These are phyloP conservation scores for Trichechus manatus DNA, from an alignment of 2,113 vertebrate genomes.

Conservation along the genomic window DNA sequence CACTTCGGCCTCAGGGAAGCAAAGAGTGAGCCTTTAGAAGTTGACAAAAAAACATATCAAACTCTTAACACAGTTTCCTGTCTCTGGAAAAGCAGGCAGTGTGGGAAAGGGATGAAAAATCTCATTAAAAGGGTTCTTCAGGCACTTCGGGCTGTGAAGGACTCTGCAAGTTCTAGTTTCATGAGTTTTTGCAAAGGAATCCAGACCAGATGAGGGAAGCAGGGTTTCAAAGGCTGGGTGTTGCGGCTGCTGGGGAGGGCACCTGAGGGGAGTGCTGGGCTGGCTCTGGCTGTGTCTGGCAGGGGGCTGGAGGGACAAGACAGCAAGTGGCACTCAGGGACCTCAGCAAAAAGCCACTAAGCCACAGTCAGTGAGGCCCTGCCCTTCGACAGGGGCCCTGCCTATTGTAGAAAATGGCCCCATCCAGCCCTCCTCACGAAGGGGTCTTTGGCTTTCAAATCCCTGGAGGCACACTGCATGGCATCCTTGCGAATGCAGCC, in stretches of 20 bases:
- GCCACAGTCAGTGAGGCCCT: not conserved
- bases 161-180: conserved; percentile 45
- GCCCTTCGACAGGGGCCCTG: not conserved
- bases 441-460: not conserved
- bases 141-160: conserved; percentile 47
- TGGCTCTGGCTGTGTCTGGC: no score
- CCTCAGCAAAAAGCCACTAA: not conserved
- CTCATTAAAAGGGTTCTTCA: conserved; percentile 58
- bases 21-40: not conserved
- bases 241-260: not conserved
- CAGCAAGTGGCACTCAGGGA: not conserved
- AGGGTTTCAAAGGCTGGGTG: conserved; percentile 35
- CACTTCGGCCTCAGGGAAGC: not conserved
- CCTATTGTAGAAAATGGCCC: not conserved
- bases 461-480: not conserved
- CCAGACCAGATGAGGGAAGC: conserved; percentile 17
- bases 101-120: not conserved
- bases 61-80: conserved; percentile 25
- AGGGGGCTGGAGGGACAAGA: not conserved
- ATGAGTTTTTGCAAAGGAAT: conserved; percentile 61
- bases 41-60: conserved; percentile 16
- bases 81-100: conserved; percentile 50
- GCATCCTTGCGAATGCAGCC: not conserved
- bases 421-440: not conserved
- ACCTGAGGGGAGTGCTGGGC: not conserved